Base-by-base conservation (phyloP, 2,113 vertebrate species). In the Hippocampus barbouri region DNA sequence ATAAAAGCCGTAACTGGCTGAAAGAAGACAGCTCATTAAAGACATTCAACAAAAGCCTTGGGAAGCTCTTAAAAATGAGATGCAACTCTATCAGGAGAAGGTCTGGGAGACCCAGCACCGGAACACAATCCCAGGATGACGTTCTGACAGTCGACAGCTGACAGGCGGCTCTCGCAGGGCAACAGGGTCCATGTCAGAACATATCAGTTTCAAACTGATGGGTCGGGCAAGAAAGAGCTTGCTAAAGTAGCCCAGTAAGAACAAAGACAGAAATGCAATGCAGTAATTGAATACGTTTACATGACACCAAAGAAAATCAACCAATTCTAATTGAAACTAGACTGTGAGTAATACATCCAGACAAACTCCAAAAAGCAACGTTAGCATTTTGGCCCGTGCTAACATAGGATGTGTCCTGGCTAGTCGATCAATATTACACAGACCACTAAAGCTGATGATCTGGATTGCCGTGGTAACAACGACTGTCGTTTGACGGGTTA, bases 81-180 rank as follows among this genome's bases (percentile, higher is more conserved):
- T 25, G 63, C 63, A 66, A 66, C 41, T 45, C 63, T 25, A 66
- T 66, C 63, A 66, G 41, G 62, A n/a, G 40, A 25, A 14, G 12
- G 41, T 47, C 14, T 45, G 43, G 63, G n/a, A 47, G 63, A 66
- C 63, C 40, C n/a, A 66, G n/a, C 41, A 66, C 63, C 63, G 62
- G 40, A 64, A 43, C 20, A 45, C 63, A 66, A 25, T 66, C 63
- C 40, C 41, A 23, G 41, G 41, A 45, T 45, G 63, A 47, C 63
- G n/a, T 66, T 66, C 41, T 66, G 63, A 66, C 63, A 45, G 63
- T 66, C 43, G n/a, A 66, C 63, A 66, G 63, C 63, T 45, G 63
- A 66, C 63, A 66, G 63, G 63, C 63, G 63, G 40, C 63, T 66
- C 63, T 66, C 63, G 23, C 63, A 27, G 41, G 63, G 41, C 63